phyloP scores from a whole-genome alignment of 2,797 vertebrate genomes.

The Eulemur coronatus region DNA sequence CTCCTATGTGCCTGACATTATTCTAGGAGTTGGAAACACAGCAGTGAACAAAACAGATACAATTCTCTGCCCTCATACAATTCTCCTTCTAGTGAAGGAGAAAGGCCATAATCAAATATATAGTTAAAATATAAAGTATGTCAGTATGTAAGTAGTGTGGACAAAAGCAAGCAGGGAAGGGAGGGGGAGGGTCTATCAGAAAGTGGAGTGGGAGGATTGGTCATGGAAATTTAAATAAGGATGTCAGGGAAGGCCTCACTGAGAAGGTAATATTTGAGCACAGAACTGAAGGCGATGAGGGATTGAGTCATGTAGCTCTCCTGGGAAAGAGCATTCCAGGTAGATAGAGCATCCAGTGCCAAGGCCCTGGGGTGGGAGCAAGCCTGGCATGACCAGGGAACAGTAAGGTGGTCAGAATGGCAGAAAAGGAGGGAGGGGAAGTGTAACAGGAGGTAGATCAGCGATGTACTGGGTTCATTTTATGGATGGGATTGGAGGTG shows the following conservation, averaged over 20 bases:
- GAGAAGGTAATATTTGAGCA: neutral
- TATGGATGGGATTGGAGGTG: neutral
- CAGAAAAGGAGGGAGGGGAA: neutral
- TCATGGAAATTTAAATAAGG: neutral
- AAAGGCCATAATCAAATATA: neutral
- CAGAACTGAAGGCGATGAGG: neutral
- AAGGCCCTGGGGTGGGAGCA: neutral
- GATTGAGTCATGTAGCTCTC: neutral
- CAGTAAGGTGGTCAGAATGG: neutral
- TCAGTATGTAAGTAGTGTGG: neutral
- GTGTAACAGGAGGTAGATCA: neutral
- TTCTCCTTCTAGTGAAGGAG: slow-evolving; percentile 22
- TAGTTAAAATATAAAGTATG: neutral
- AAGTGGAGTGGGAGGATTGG: neutral
- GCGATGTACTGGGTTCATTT: neutral
- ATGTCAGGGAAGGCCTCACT: neutral
- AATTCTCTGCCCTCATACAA: neutral
- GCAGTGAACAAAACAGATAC: neutral
- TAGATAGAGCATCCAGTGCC: neutral
- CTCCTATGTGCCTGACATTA: neutral
- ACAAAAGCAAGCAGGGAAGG: neutral
- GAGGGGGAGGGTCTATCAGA: neutral
- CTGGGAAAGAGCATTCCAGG: neutral
- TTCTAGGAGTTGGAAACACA: slow-evolving; percentile 7
- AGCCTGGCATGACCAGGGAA: neutral